Conservation (phyloP, 2,113 vertebrate species). For the Prochilodus magdalenae region DNA sequence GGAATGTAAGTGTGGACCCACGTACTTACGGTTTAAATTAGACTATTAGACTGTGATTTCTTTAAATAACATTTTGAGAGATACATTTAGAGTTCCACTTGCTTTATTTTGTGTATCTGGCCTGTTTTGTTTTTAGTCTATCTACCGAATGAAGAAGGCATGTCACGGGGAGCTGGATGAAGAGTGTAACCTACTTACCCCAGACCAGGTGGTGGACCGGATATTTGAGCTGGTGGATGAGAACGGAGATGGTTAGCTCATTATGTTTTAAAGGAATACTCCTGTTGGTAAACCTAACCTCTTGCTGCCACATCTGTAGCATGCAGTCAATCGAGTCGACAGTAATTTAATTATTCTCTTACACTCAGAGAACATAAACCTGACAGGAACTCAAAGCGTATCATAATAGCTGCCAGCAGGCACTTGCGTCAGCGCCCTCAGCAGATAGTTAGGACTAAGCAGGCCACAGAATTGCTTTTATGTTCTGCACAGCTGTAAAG, state of each 20-base stretch:
- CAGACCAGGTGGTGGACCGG: constrained; percentile 93
- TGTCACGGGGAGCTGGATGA: constrained; percentile 82
- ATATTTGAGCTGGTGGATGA: constrained; percentile 96
- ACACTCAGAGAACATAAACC: too few species aligned
- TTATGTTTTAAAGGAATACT: not conserved
- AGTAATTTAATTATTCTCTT: too few species aligned
- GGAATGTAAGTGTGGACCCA: too few species aligned
- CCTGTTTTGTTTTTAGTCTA: constrained; percentile 80
- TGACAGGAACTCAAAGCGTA: too few species aligned
- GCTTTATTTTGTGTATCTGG: constrained; percentile 17
- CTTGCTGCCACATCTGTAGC: not conserved
- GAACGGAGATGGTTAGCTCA: constrained; percentile 89
- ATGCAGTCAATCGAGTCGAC: too few species aligned
- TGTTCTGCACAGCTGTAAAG: not conserved
- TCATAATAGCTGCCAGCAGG: too few species aligned
- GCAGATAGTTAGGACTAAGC: not conserved
- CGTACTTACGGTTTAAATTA: too few species aligned
- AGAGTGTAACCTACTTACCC: constrained; percentile 82
- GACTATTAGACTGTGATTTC: not conserved
- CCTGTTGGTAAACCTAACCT: not conserved
- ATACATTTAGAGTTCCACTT: too few species aligned
- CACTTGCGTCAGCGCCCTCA: not conserved
- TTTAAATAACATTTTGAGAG: not conserved
- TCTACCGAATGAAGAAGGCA: constrained; percentile 92
- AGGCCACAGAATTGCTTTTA: not conserved